Evolutionary conservation across 2,888 invertebrate species (phyloP).

Genomic region (Phengaris alcon): DNA sequence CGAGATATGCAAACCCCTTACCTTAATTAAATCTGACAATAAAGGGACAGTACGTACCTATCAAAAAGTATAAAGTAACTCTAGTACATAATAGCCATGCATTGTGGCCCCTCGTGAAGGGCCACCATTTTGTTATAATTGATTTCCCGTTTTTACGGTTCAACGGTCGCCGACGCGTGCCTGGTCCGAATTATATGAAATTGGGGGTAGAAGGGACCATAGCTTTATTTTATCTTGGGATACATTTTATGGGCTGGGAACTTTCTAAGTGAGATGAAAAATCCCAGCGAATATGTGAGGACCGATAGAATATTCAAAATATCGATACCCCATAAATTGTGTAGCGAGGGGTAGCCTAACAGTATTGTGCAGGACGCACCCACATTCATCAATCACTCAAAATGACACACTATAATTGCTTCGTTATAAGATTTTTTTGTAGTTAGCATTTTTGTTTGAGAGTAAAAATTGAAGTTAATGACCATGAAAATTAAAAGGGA

Average conservation of each 20-base stretch:
- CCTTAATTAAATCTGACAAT: conserved; percentile 28
- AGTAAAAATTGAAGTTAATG: background rate
- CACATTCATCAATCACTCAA: conserved; percentile 1
- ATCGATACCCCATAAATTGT: conserved; percentile 21
- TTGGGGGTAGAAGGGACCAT: conserved; percentile 42
- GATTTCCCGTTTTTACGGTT: conserved; percentile 73
- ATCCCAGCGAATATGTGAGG: conserved; percentile 32
- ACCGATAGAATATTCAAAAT: conserved; percentile 25
- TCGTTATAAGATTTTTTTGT: conserved; percentile 12
- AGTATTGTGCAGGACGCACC: conserved; percentile 9
- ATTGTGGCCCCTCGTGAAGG: conserved; percentile 27
- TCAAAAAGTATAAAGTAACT: conserved; percentile 24
- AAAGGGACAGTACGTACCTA: conserved; percentile 13
- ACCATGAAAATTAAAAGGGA: background rate
- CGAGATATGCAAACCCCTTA: conserved; percentile 11
- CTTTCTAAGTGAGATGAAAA: conserved; percentile 34
- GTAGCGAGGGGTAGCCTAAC: background rate
- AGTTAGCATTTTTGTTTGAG: background rate
- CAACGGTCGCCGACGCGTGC: conserved; percentile 53
- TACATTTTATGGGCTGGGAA: conserved; percentile 39
- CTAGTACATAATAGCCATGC: conserved; percentile 23
- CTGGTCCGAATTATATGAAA: conserved; percentile 51
- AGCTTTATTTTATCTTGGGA: conserved; percentile 36
- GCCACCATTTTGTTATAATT: conserved; percentile 50
- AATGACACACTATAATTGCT: conserved; percentile 15